Percentiles rank a stretch among this genome's conserved stretches.
phyloP scores from a whole-genome alignment of 2,113 vertebrate species.

The Pachyramphus minor region DNA sequence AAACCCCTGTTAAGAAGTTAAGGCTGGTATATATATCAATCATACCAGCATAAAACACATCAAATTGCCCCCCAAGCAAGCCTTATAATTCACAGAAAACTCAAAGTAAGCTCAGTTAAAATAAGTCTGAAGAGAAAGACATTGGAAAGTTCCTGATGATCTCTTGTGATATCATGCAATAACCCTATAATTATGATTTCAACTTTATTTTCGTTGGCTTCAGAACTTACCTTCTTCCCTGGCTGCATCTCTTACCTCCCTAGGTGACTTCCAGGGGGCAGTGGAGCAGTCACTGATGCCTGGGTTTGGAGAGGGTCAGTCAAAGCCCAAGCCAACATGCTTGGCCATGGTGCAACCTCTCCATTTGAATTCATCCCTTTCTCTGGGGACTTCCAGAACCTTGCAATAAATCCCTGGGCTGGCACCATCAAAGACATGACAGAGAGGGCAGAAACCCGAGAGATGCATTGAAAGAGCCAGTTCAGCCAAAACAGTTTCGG shows the following conservation, averaged over 20 bases:
- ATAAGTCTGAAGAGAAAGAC: not conserved
- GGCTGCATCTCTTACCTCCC: not conserved
- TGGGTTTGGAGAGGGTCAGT: not conserved
- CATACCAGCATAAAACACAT: not conserved
- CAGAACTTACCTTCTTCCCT: not conserved
- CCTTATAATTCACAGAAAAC: conserved; percentile 12
- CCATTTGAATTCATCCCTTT: not conserved
- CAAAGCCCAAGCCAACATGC: not conserved
- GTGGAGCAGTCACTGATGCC: not conserved
- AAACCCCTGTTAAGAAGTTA: not conserved
- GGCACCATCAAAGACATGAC: not conserved
- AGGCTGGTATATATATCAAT: not conserved
- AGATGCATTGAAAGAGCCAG: rapidly evolving
- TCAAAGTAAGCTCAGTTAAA: not conserved
- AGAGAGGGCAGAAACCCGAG: not conserved
- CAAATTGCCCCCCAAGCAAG: not conserved
- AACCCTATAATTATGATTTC: conserved; percentile 4
- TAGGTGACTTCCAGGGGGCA: not conserved
- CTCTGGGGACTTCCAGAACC: not conserved
- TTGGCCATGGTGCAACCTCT: not conserved
- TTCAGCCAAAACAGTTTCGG: not conserved
- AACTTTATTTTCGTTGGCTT: conserved; percentile 13
- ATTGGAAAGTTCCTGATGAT: not conserved
- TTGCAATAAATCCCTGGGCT: not conserved
- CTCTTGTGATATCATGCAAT: not conserved